These are phyloP conservation scores for Anastrepha obliqua DNA, from an alignment of 1,140 invertebrate genomes.

Conservation along the genomic window DNA sequence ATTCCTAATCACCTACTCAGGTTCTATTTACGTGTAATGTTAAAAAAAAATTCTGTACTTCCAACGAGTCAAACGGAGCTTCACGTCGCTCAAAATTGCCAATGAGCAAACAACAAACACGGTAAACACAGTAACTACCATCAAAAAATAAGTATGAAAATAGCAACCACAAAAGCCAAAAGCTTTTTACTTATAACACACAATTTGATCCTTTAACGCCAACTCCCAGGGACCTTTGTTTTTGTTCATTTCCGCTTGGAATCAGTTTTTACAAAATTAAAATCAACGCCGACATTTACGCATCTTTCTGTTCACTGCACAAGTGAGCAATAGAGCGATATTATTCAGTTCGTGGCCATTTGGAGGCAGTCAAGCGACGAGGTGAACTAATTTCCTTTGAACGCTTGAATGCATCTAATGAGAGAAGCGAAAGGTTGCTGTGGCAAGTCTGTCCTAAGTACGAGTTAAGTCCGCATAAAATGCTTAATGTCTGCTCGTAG, in stretches of 20 bases:
- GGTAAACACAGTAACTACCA: background rate
- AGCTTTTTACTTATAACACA: slow-evolving; percentile 1
- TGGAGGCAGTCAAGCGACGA: slow-evolving; percentile 56
- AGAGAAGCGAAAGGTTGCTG: background rate
- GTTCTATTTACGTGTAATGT: too few relatives aligned
- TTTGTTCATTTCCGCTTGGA: slow-evolving; percentile 51
- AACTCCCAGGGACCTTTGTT: slow-evolving; percentile 25
- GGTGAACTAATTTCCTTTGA: slow-evolving; percentile 57
- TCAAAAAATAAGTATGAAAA: background rate
- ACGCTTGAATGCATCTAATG: slow-evolving; percentile 51
- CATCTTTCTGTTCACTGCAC: background rate
- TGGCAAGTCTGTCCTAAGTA: background rate
- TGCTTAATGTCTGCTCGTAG: too few relatives aligned
- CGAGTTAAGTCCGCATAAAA: too few relatives aligned
- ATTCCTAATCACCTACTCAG: too few relatives aligned
- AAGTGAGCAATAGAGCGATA: background rate
- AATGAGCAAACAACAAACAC: background rate
- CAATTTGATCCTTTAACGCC: slow-evolving; percentile 53
- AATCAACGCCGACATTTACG: background rate
- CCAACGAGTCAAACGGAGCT: background rate
- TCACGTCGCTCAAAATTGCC: background rate
- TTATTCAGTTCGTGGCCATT: slow-evolving; percentile 43
- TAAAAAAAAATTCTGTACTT: too few relatives aligned
- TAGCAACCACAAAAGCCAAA: slow-evolving; percentile 46
- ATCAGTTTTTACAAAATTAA: slow-evolving; percentile 9